Conservation (phyloP, 2,888 invertebrate genomes). For the Leucophenga montana region DNA sequence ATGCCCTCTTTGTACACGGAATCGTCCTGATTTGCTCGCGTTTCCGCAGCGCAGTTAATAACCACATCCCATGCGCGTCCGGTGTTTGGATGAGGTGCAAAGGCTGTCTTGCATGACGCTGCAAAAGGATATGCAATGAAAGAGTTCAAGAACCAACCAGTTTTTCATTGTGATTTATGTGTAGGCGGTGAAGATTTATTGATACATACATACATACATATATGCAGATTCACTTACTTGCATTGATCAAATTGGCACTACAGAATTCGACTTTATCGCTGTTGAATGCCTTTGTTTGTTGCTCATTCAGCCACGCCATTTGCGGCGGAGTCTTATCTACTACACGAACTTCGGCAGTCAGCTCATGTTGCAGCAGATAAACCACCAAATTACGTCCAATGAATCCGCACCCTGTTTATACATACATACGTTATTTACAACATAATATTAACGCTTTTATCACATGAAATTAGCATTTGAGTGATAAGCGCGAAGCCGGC, state of each 20-base stretch:
- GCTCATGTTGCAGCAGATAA: slow-evolving; percentile 84
- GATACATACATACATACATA: slow-evolving; percentile 28
- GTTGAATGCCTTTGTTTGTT: slow-evolving; percentile 82
- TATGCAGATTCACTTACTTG: slow-evolving; percentile 77
- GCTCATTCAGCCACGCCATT: slow-evolving; percentile 89
- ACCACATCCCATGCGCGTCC: slow-evolving; percentile 83
- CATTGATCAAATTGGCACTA: slow-evolving; percentile 92
- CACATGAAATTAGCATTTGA: slow-evolving; percentile 36
- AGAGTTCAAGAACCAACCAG: slow-evolving; percentile 44
- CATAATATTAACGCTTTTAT: slow-evolving; percentile 40
- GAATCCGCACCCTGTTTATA: slow-evolving; percentile 89
- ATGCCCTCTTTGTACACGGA: slow-evolving; percentile 94
- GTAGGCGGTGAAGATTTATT: slow-evolving; percentile 21
- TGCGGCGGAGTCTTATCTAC: slow-evolving; percentile 95
- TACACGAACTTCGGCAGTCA: slow-evolving; percentile 83
- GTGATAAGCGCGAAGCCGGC: slow-evolving; percentile 39
- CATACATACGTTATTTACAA: slow-evolving; percentile 37
- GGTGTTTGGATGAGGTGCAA: slow-evolving; percentile 76
- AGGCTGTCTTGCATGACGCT: slow-evolving; percentile 88
- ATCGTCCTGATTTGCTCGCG: slow-evolving; percentile 89
- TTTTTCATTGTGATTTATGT: slow-evolving; percentile 38
- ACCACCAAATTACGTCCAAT: slow-evolving; percentile 91
- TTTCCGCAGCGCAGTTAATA: slow-evolving; percentile 93
- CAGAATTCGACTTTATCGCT: slow-evolving; percentile 87
- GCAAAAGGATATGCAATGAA: slow-evolving; percentile 53